Evolutionary conservation across 2,797 vertebrate species (phyloP), one percentile per base, ranked within the genome.

Genomic region (Enteromius mattozi): DNA sequence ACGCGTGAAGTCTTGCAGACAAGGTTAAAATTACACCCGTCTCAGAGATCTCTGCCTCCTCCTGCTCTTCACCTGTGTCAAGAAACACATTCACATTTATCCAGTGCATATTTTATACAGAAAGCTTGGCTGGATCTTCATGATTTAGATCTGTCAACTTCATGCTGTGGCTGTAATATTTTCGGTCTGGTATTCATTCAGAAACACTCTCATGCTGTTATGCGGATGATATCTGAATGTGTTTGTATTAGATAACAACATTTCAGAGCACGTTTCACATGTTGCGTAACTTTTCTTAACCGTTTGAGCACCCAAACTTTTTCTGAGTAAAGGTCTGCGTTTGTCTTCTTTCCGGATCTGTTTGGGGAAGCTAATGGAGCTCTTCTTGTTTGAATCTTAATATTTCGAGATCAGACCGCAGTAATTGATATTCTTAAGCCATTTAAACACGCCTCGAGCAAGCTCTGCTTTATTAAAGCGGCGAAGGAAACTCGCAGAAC

Each of bases 351-450:
- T 76, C 5, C 45, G 14, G 27, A 19, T 63, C 42, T 74, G 71
- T 85, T 21, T 77, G 61, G 16, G 21, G 16, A 42, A 74, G 7
- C 33, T 30, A 72, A 74, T 42, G 69, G 9, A 78, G 21, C 54
- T 77, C 83, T 68, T 81, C 88, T 66, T 81, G 88, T 80, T 86
- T 56, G 81, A 74, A 80, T 85, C 81, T 90, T 87, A 85, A 69
- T 90, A 42, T 76, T 84, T 6, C 66, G 90, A 89, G 93, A 92
- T 90, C 88, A 85, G 86, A 91, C 91, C 81, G 89, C 91, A 76
- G 91, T 92, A 92, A 95, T 94, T 94, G 90, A 93, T 94, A 94
- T 94, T 95, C 93, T 88, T 89, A 92, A 94, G 91, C 89, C 87
- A 88, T 89, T 85, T 83, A 81, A 84, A 85, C 80, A 85, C 33